Conservation (phyloP, 2,797 vertebrate genomes). For the Sandelia bainsii region DNA sequence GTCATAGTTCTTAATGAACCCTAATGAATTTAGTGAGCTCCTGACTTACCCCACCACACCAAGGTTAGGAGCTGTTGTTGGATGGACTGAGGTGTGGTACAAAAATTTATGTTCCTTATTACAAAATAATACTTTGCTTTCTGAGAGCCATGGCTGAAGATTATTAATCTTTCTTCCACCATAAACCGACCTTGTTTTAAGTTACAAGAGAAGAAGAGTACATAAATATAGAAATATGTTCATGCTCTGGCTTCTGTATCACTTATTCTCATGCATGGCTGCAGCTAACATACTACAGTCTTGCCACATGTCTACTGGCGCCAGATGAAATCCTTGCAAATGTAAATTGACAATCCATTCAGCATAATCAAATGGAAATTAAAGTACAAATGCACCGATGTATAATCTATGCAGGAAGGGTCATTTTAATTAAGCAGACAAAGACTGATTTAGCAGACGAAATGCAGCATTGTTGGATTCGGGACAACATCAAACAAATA, state of each 20-base stretch:
- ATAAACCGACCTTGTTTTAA: background rate
- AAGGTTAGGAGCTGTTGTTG: background rate
- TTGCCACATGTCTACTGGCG: slow-evolving; percentile 45
- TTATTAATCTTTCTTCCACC: background rate
- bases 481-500: slow-evolving; percentile 77
- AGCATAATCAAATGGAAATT: slow-evolving; percentile 87
- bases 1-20: background rate
- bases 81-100: no score
- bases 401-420: slow-evolving; percentile 82
- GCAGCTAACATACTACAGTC: slow-evolving; percentile 37
- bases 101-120: no score
- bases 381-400: slow-evolving; percentile 82
- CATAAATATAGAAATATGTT: background rate
- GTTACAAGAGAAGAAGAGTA: background rate
- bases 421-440: slow-evolving; percentile 83
- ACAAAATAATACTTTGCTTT: no score
- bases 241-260: slow-evolving; percentile 30
- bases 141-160: background rate
- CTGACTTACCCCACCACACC: background rate
- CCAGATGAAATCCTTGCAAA: slow-evolving; percentile 82
- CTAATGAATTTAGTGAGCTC: no score
- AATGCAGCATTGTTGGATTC: slow-evolving; percentile 73
- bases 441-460: slow-evolving; percentile 70
- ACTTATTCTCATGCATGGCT: slow-evolving; percentile 38
- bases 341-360: slow-evolving; percentile 83